Base-by-base conservation (phyloP, 2,113 vertebrate genomes). In the Calonectris borealis region DNA sequence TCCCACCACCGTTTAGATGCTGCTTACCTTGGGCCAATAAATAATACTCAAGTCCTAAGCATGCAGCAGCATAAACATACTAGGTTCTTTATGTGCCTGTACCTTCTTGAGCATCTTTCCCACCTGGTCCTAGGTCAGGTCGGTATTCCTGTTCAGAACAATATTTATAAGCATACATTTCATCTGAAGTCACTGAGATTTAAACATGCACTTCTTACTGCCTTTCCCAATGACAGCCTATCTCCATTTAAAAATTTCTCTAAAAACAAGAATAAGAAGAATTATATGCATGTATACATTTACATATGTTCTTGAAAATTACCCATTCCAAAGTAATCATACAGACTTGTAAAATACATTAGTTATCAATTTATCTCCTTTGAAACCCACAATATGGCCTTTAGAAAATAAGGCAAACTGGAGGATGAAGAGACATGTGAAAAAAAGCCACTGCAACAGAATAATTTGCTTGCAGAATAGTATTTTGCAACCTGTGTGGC, bases 381-480 rank as follows among this genome's bases (percentile, higher is more conserved):
- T 68, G 61, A 95, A 95, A 48, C 16, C 24, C 44, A 54, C 46
- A 90, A 61, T n/a, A 82, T 2, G 25, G 91, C 34, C 34, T 77
- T 88, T 52, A 78, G 64, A 93, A 93, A 94, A 91, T 61, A 88
- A 92, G 51, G 42, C 32, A 91, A 93, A 60, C 34, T 44, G 44
- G 49, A 89, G 52, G 57, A 87, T 71, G 52, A 92, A 75, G 48
- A 68, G 52, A 88, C 18, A 38, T 15, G 29, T 26, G 16, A 68
- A 70, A 83, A 52, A 90, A 44, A 48, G 10, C 18, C 83, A 84
- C 58, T 46, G 86, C 49, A 96, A 92, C 36, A 72, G 83, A 94
- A 91, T 87, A 87, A 94, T 92, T 89, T 94, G 68, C 81, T 94
- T 72, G 81, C 65, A 81, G 83, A 96, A 94, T 90, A 96, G 48